Evolutionary conservation across 2,888 invertebrate species (phyloP), one percentile per base, ranked within the genome.

Genomic region (Conops quadrifasciatus): DNA sequence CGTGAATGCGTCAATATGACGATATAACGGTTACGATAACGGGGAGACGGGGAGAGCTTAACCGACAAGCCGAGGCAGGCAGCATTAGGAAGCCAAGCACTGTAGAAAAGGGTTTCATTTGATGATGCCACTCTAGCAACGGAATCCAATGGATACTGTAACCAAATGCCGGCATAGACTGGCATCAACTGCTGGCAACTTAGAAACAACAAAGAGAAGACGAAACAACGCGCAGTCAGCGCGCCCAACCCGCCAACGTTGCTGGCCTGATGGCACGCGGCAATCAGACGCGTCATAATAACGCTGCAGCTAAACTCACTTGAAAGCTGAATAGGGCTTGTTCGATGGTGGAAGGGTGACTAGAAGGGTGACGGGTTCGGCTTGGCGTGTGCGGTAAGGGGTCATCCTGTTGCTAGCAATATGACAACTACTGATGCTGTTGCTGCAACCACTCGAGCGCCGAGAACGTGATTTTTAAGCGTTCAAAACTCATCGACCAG

Each of bases 401-500:
- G 30, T 5, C 60, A 19, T 36, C 16, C 62, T 62, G 58, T 16
- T 26, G 58, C 45, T 15, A 45, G 60, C 49, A 21, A 56, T 53
- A 47, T 60, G 21, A 28, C 19, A 7, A 51, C 59, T 59, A 66
- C 49, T 66, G 65, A 58, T 59, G 47, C 19, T 58, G 58, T 49
- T 63, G 68, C 59, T 67, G 64, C 67, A 67, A 58, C 47, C 66
- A 66, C 72, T 72, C 51, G 68, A 68, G 21, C 21, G 51, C 21
- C 24, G 30, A 47, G 62, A 60, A 68, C 68, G 68, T 68, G 68
- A 68, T 68, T 68, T 68, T 28, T 49, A 68, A 62, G 60, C 68
- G 62, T 62, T 49, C 62, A 51, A 68, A 51, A 62, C 68, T 68
- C 68, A 62, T 68, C 68, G 51, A 60, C 60, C 53, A 30, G 68